Conservation (phyloP, 2,888 invertebrate species). For the Drosophila gaucha region DNA sequence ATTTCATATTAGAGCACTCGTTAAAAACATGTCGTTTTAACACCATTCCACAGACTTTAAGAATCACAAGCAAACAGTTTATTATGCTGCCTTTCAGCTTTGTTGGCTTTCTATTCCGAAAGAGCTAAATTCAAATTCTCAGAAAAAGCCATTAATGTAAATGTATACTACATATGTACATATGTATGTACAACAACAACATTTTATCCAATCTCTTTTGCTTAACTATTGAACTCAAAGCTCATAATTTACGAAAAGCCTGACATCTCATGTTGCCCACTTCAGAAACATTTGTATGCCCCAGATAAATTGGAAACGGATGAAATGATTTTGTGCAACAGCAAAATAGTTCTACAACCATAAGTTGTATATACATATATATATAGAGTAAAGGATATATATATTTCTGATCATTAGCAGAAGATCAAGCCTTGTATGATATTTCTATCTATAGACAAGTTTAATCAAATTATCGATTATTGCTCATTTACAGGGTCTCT, state of each 20-base stretch:
- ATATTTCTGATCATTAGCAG: too few species aligned
- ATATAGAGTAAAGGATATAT: background rate
- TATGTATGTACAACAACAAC: background rate
- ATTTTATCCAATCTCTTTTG: conserved; percentile 13
- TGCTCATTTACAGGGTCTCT: background rate
- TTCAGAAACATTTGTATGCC: conserved; percentile 3
- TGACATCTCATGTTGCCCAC: background rate
- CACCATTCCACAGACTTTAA: background rate
- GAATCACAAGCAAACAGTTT: conserved; percentile 5
- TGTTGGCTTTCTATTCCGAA: background rate
- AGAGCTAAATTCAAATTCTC: background rate
- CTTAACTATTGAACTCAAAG: conserved; percentile 2
- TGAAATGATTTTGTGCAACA: background rate
- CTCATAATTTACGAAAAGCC: conserved; percentile 19
- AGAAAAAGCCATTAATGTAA: background rate
- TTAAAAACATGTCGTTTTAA: background rate
- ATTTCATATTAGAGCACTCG: background rate
- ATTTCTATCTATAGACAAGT: too few species aligned
- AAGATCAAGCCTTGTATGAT: too few species aligned
- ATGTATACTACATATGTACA: background rate
- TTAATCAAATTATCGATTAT: too few species aligned
- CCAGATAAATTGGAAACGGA: background rate
- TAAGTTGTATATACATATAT: background rate
- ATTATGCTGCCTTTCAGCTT: conserved; percentile 3
- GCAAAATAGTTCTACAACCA: too few species aligned